Evolutionary conservation across 2,113 vertebrate species (phyloP), one percentile per base, ranked within the genome.

Genomic region (Prinia subflava): DNA sequence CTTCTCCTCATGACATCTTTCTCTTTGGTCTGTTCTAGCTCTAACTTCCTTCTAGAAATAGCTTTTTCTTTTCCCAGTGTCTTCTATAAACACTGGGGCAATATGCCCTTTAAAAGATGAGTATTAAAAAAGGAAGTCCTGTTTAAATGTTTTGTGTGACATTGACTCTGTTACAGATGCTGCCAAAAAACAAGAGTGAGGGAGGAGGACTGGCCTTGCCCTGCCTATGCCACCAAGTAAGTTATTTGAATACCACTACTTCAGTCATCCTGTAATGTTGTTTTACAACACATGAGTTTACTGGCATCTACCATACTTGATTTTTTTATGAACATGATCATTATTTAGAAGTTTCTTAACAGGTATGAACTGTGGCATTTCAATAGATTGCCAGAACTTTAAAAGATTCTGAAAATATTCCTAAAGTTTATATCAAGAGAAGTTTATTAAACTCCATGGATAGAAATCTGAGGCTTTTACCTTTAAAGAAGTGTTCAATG

Each of bases 211-310:
- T 28, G 20, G 16, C 17, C 35, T 64, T 55, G 13, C 21, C 33
- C 39, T 52, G 24, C 1, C 0, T 13, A 5, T 49, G 23, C 33
- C n/a, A 49, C 10, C 47, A 53, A 27, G 30, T 8, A 47, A 53
- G 4, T 31, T 57, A 31, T 41, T 49, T 74, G 23, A 64, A 49
- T 27, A 28, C 2, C 15, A n/a, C 18, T 71, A n/a, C 18, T 71
- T 52, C 56, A 55, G 28, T 52, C 15, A 47, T 39, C 15, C 20
- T 6, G 0, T 67, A 28, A 44, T 1, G 0, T 27, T 41, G 11
- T 47, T 67, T 50, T 79, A 49, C n/a, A 63, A 50, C 9, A 18
- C 22, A 12, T 8, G 2, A 7, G 4, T 86, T 86, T 60, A 47
- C 31, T 47, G 41, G 13, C 21, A 42, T 35, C 56, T 82, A 30